Base-by-base conservation (phyloP, 2,797 vertebrate species). In the Tinamus major region DNA sequence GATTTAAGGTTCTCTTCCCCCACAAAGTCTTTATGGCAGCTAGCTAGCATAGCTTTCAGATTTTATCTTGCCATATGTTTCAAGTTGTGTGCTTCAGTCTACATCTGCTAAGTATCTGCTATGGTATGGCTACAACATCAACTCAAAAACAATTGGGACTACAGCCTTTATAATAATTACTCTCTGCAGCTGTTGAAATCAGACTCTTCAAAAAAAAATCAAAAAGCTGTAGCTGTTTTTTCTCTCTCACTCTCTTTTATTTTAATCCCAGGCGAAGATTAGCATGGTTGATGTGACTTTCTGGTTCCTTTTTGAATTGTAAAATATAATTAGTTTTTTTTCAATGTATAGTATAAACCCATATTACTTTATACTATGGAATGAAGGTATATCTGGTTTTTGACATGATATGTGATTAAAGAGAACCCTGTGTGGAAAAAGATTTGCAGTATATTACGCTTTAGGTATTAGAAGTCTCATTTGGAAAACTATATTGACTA, bases 61-160 rank as follows among this genome's bases (percentile, higher is more conserved):
- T 87, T 95, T 96, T 97, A 92, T 94, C 74, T 96, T 95, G 94
- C 88, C 96, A 96, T 97, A 96, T 97, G 95, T 95, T 97, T 93
- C 94, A 90, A 95, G 87, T 94, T 94, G 95, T 77, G 96, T 89
- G 88, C 87, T 96, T 87, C 94, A 87, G 83, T 94, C 78, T 95
- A 75, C 94, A 97, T 97, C 95, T 97, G 94, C 79, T 96, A 76
- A 89, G 90, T 97, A 93, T 96, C 78, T 86, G 87, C 79, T 94
- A 72, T 5, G 79, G 63, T 61, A 79, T 75, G 70, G 81, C 87
- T 92, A 96, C 82, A 62, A 62, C 95, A 96, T 91, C 93, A 94
- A 85, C 92, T 95, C 77, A 77, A 90, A 89, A 97, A 96, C 91
- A 96, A 95, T 61, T 94, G 87, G 79, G 85, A 75, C 82, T 97